Percentiles rank a stretch among this genome's conserved stretches.
phyloP scores from a whole-genome alignment of 2,888 invertebrate species.

The Mayetiola destructor region DNA sequence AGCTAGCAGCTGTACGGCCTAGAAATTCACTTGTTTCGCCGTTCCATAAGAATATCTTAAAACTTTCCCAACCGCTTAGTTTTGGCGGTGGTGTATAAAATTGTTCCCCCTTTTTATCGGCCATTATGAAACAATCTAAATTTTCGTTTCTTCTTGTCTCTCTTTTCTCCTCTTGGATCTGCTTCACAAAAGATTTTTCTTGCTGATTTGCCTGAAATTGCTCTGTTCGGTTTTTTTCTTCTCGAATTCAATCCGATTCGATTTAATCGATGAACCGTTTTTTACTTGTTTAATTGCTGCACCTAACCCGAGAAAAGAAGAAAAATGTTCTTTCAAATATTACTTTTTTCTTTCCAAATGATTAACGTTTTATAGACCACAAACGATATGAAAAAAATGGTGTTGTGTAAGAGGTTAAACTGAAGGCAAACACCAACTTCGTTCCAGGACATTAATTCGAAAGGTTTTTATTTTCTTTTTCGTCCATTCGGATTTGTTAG shows the following conservation, averaged over 20 bases:
- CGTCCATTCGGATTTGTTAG: not conserved
- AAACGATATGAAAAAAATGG: no score
- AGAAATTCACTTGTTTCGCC: slow-evolving; percentile 81
- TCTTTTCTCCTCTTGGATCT: not conserved
- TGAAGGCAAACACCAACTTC: not conserved
- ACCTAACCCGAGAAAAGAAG: slow-evolving; percentile 7
- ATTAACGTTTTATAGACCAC: no score
- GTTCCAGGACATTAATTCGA: not conserved
- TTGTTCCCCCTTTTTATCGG: slow-evolving; percentile 63
- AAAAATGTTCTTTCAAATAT: no score
- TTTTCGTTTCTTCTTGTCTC: no score
- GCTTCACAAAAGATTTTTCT: slow-evolving; percentile 4
- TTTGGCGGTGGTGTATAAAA: slow-evolving; percentile 68
- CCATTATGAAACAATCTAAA: slow-evolving; percentile 39
- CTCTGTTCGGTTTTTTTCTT: not conserved
- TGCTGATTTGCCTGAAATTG: not conserved
- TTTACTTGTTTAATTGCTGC: slow-evolving; percentile 12
- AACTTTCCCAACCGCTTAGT: slow-evolving; percentile 72
- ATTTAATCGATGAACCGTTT: slow-evolving; percentile 3
- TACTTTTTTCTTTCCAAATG: no score
- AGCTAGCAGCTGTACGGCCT: slow-evolving; percentile 81
- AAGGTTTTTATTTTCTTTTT: not conserved
- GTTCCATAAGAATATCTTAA: slow-evolving; percentile 79
- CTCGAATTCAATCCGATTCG: no score
- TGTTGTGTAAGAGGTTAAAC: not conserved